Evolutionary conservation across 1,140 invertebrate genomes (phyloP).

Genomic region (Popillia japonica): DNA sequence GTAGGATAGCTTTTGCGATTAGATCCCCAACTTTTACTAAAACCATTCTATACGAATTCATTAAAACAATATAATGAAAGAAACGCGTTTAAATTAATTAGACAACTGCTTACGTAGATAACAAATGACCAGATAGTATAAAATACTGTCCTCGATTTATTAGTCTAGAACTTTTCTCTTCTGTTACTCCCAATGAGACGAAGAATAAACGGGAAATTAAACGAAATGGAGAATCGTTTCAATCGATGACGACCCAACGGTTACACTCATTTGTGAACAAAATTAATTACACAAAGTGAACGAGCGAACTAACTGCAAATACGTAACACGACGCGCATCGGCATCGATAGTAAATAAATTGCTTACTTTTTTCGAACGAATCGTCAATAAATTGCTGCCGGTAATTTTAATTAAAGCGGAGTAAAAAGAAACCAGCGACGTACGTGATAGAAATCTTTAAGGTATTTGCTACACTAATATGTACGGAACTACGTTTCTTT

Average conservation of each 20-base stretch:
- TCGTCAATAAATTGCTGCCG: background rate
- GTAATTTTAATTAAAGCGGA: conserved; percentile 12
- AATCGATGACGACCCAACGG: background rate
- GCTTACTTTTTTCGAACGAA: background rate
- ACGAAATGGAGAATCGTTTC: background rate
- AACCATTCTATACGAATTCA: too few species aligned
- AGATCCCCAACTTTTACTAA: too few species aligned
- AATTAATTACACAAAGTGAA: conserved; percentile 16
- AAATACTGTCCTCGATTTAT: too few species aligned
- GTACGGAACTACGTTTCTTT: background rate
- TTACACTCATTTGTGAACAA: background rate
- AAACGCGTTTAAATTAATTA: too few species aligned
- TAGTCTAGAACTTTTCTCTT: background rate
- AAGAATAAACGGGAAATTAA: background rate
- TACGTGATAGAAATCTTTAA: conserved; percentile 9
- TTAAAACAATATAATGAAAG: too few species aligned
- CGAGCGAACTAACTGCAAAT: background rate
- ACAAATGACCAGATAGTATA: too few species aligned
- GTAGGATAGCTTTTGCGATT: too few species aligned
- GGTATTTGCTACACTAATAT: background rate
- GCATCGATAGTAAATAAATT: conserved; percentile 16
- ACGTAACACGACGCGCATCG: background rate
- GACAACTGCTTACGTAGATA: too few species aligned
- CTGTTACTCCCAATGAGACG: background rate
- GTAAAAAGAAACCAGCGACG: background rate